These are phyloP conservation scores for Actenoides hombroni DNA, from an alignment of 2,113 vertebrate species.

Conservation along the genomic window DNA sequence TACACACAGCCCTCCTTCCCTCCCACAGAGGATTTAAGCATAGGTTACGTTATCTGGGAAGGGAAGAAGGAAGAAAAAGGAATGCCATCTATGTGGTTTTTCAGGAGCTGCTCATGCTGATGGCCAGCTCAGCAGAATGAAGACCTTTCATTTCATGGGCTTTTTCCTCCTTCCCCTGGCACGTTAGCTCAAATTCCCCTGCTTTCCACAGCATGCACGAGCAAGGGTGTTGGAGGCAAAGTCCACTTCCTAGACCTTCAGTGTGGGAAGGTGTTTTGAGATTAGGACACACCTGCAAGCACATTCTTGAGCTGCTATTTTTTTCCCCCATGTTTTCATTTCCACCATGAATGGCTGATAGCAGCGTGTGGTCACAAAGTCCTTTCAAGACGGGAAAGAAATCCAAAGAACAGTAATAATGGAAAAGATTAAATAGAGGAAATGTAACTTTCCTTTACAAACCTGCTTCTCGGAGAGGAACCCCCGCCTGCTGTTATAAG, in stretches of 20 bases:
- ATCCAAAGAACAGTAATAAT: conserved; percentile 27
- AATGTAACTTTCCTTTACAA: conserved; percentile 19
- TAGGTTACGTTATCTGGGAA: neutral
- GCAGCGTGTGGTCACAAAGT: neutral
- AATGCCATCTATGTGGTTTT: neutral
- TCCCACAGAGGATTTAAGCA: neutral
- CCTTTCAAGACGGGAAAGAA: neutral
- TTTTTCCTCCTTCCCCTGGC: neutral
- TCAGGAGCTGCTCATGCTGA: neutral
- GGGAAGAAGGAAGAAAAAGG: neutral
- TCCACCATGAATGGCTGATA: neutral
- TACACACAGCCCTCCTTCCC: neutral
- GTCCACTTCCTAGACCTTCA: neutral
- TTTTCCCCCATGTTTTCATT: conserved; percentile 11
- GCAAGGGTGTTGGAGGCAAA: neutral
- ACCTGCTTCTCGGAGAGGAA: neutral
- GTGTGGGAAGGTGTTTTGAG: neutral
- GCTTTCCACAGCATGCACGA: neutral
- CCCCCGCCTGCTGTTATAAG: neutral
- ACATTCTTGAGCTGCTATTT: neutral
- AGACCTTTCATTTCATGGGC: neutral
- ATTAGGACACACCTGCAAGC: conserved; percentile 26
- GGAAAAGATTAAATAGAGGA: conserved; percentile 33
- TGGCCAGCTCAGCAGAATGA: neutral
- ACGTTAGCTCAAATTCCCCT: neutral